A percentile compares a stretch with the other conserved stretches of the same genome.
phyloP scores from a whole-genome alignment of 2,113 vertebrate species.

The western clawed frog (Xenopus tropicalis) region UCB_Xtro_10.0 CM004445.2:44207001-44207500 shows the following conservation, averaged over 20 bases:
- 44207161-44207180: conserved; percentile 1
- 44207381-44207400: too few species aligned
- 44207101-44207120: conserved; percentile 23
- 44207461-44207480: too few species aligned
- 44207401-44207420: too few species aligned
- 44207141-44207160: not conserved
- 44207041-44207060: conserved; percentile 2
- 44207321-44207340: too few species aligned
- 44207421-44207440: too few species aligned
- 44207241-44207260: not conserved
- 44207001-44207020: too few species aligned
- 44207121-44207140: not conserved
- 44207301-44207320: not conserved
- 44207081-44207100: conserved; percentile 15
- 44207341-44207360: too few species aligned
- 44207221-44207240: not conserved
- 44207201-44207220: conserved; percentile 5
- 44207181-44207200: not conserved
- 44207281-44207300: not conserved
- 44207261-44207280: conserved; percentile 6
- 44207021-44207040: not conserved
- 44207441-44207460: too few species aligned
- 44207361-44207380: too few species aligned
- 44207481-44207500: too few species aligned
- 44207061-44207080: conserved; percentile 23